Evolutionary conservation across 2,113 vertebrate species (phyloP).

Genomic region (Gymnarchus niloticus): DNA sequence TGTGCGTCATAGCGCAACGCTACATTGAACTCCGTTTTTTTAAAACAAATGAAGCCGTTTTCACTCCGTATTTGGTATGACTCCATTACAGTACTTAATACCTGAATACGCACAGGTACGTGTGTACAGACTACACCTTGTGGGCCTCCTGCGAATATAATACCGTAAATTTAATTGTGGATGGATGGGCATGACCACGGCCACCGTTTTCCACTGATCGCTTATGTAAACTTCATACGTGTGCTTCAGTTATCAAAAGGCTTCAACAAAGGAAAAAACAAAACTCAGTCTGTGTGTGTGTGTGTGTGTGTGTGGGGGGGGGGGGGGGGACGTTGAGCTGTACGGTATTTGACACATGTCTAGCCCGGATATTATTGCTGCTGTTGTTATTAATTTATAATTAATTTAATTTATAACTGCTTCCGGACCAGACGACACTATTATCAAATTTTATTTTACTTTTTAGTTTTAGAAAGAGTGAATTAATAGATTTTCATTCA

Average conservation of each 20-base stretch:
- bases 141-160: slow-evolving; percentile 42
- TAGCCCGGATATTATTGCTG: neutral
- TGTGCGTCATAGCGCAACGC: neutral
- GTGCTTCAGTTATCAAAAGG: slow-evolving; percentile 13
- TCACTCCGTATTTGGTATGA: neutral
- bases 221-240: slow-evolving; percentile 19
- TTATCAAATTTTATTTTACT: neutral
- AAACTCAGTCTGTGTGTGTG: too few species aligned
- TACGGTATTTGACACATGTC: too few species aligned
- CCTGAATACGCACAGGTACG: slow-evolving; percentile 4
- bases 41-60: neutral
- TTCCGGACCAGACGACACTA: neutral
- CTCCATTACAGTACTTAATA: neutral
- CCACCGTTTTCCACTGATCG: slow-evolving; percentile 29
- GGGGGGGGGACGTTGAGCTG: too few species aligned
- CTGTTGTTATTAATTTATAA: neutral
- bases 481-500: neutral
- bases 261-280: slow-evolving; percentile 12
- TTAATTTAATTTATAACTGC: too few species aligned
- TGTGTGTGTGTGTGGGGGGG: too few species aligned
- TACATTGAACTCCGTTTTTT: neutral
- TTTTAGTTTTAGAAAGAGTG: neutral
- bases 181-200: slow-evolving; percentile 28
- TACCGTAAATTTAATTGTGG: slow-evolving; percentile 36
- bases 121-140: slow-evolving; percentile 51